Conservation (phyloP, 2,888 invertebrate species). For the Gastrophysa polygoni region DNA sequence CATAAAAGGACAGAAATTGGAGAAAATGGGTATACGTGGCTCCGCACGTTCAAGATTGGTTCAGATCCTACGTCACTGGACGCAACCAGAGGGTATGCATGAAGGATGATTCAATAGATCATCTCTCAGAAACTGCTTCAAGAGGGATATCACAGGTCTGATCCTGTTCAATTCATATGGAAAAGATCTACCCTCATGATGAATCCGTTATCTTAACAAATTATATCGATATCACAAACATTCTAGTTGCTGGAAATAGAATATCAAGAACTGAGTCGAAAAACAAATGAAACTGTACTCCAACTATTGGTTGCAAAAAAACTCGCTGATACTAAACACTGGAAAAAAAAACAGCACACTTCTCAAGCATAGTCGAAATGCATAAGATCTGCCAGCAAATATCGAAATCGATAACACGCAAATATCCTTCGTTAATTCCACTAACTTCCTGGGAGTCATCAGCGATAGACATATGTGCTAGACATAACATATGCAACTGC, state of each 20-base stretch:
- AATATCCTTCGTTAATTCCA: not conserved
- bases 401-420: not conserved
- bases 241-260: too few relatives aligned
- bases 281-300: not conserved
- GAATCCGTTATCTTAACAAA: not conserved
- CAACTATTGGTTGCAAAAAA: too few relatives aligned
- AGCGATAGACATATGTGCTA: too few relatives aligned
- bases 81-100: not conserved
- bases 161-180: too few relatives aligned
- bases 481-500: not conserved
- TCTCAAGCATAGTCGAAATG: not conserved
- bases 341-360: not conserved
- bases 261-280: too few relatives aligned
- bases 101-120: not conserved
- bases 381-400: too few relatives aligned
- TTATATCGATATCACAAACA: not conserved
- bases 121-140: not conserved
- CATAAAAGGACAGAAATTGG: not conserved
- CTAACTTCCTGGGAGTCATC: not conserved
- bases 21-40: not conserved
- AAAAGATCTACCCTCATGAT: not conserved
- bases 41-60: not conserved
- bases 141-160: not conserved
- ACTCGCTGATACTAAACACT: too few relatives aligned
- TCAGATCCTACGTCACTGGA: not conserved